Conservation (phyloP, 2,113 vertebrate species). For the Rynchops niger region DNA sequence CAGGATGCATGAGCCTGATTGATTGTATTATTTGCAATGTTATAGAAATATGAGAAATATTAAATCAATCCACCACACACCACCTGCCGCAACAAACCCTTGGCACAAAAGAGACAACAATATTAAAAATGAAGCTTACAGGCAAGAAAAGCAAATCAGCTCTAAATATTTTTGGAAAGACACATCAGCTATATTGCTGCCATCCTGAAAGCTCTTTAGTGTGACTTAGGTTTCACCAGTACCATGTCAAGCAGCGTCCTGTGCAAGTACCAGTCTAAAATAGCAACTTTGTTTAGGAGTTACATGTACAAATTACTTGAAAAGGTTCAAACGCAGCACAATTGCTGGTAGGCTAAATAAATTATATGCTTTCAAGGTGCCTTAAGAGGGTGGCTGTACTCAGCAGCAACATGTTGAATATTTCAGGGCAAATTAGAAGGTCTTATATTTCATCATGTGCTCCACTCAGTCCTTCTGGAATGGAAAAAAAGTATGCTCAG, state of each 20-base stretch:
- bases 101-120: not conserved
- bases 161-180: not conserved
- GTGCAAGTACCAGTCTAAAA: not conserved
- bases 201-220: not conserved
- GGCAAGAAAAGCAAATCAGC: not conserved
- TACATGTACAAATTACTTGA: not conserved
- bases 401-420: not conserved
- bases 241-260: not conserved
- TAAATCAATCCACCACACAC: not conserved
- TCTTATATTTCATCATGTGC: not conserved
- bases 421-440: not conserved
- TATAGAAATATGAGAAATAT: not conserved
- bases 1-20: not conserved
- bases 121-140: not conserved
- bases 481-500: not conserved
- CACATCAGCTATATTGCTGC: accelerated
- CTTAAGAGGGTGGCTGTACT: not conserved
- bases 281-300: not conserved
- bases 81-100: accelerated
- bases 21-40: not conserved
- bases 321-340: not conserved
- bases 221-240: not conserved
- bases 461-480: not conserved
- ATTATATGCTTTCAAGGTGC: not conserved
- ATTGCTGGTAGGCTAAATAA: not conserved